Conservation (phyloP, 1,140 invertebrate species). For the Chymomyza costata region DNA sequence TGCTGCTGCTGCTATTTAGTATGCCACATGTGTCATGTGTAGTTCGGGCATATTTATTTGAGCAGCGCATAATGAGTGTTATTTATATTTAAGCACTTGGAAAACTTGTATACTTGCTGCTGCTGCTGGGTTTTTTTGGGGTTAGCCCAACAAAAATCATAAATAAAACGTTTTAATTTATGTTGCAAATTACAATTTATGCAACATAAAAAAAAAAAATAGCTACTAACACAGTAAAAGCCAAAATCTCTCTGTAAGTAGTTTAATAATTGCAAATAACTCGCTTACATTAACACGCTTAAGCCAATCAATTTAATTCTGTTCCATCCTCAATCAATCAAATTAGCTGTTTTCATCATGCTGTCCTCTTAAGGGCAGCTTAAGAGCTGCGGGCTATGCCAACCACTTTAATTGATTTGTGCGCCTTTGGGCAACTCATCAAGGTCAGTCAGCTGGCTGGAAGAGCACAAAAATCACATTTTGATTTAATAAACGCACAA, state of each 20-base stretch:
- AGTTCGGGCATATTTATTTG: conserved; percentile 41
- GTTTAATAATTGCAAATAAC: too few species aligned
- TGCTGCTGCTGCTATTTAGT: conserved; percentile 31
- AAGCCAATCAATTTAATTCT: too few species aligned
- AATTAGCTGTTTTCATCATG: too few species aligned
- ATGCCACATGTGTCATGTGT: conserved; percentile 38
- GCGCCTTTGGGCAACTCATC: too few species aligned
- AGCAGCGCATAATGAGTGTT: conserved; percentile 56
- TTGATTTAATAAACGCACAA: too few species aligned
- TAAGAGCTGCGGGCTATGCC: neutral
- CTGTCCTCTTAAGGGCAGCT: too few species aligned
- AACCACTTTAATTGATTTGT: conserved; percentile 38
- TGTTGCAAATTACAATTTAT: conserved; percentile 17
- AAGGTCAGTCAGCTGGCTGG: too few species aligned
- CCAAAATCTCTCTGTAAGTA: too few species aligned
- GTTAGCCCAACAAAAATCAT: conserved; percentile 48
- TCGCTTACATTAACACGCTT: too few species aligned
- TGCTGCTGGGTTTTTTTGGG: too few species aligned
- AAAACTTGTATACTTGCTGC: too few species aligned
- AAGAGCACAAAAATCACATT: too few species aligned
- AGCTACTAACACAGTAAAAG: neutral
- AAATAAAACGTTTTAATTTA: conserved; percentile 46
- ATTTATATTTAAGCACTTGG: conserved; percentile 61
- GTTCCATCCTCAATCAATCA: conserved; percentile 54
- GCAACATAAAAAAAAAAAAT: neutral